These are phyloP conservation scores for Arrhamphus sclerolepis DNA, from an alignment of 2,797 vertebrate species.

Conservation along the genomic window DNA sequence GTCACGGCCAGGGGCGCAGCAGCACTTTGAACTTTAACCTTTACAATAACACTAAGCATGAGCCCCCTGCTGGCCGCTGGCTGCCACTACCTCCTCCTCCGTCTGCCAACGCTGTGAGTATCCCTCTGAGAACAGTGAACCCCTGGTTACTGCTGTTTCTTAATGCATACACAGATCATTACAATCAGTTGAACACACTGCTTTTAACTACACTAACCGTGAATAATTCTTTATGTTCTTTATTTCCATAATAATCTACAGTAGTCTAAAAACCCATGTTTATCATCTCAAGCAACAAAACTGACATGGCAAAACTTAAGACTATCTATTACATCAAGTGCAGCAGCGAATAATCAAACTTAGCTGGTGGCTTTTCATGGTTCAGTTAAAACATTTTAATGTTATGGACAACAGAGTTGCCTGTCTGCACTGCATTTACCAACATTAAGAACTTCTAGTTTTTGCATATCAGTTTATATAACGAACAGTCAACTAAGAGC, in stretches of 20 bases:
- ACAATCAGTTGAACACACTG: conserved; percentile 16
- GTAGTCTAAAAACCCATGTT: not conserved
- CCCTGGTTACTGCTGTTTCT: conserved; percentile 45
- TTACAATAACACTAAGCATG: conserved; percentile 99
- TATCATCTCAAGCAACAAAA: not conserved
- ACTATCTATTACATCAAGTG: not conserved
- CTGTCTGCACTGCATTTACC: not conserved
- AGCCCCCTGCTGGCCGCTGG: conserved; percentile 95
- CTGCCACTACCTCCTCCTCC: conserved; percentile 92
- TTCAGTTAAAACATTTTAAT: not conserved
- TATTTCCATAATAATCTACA: not conserved
- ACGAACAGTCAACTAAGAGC: no score
- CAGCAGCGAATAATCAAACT: not conserved
- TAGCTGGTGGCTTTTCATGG: not conserved
- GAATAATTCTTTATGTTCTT: conserved; percentile 5
- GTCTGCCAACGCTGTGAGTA: conserved; percentile 91
- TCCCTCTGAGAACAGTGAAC: conserved; percentile 64
- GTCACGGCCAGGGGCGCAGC: conserved; percentile 97
- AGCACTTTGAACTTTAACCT: conserved; percentile 97
- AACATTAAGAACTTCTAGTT: no score
- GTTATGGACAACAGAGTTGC: conserved; percentile 1
- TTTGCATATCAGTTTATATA: no score
- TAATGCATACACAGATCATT: conserved; percentile 37
- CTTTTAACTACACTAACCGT: conserved; percentile 10
- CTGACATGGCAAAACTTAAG: not conserved